A percentile compares a stretch with the other conserved stretches of the same genome.
Evolutionary conservation across 2,888 invertebrate genomes (phyloP).

Genomic region (Tenthredo livida): DNA sequence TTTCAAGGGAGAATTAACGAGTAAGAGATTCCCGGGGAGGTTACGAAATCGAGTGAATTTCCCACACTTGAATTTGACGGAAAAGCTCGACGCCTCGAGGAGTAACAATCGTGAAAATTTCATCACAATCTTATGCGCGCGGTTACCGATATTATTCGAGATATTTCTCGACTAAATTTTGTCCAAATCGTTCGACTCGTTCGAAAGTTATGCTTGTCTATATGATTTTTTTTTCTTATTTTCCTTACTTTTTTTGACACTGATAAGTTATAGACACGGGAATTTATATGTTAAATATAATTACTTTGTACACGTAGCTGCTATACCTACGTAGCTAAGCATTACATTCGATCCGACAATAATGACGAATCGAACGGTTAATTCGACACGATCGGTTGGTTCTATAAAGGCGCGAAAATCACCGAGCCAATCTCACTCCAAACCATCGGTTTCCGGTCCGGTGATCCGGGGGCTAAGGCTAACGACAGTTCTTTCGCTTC

Average conservation of each 20-base stretch:
- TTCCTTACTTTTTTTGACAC: not conserved
- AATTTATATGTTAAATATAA: slow-evolving; percentile 2
- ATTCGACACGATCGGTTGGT: slow-evolving; percentile 72
- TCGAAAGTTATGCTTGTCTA: not conserved
- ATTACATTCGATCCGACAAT: slow-evolving; percentile 58
- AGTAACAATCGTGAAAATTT: no score
- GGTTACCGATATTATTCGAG: no score
- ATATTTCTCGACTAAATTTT: not conserved
- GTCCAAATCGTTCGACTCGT: not conserved
- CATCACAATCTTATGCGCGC: no score
- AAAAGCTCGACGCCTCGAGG: no score
- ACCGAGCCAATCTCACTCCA: slow-evolving; percentile 59
- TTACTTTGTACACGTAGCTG: not conserved
- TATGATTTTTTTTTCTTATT: not conserved
- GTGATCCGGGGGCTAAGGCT: slow-evolving; percentile 17
- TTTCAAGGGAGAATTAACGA: no score
- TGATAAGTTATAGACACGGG: not conserved
- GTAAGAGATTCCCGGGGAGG: not conserved
- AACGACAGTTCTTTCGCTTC: slow-evolving; percentile 29
- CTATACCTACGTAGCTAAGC: not conserved
- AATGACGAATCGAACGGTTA: slow-evolving; percentile 72
- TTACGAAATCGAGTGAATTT: not conserved
- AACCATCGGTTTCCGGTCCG: slow-evolving; percentile 61
- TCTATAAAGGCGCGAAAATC: slow-evolving; percentile 71
- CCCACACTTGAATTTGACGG: no score